Base-by-base conservation (phyloP, 1,140 invertebrate species). In the Drosophila albomicans region DNA sequence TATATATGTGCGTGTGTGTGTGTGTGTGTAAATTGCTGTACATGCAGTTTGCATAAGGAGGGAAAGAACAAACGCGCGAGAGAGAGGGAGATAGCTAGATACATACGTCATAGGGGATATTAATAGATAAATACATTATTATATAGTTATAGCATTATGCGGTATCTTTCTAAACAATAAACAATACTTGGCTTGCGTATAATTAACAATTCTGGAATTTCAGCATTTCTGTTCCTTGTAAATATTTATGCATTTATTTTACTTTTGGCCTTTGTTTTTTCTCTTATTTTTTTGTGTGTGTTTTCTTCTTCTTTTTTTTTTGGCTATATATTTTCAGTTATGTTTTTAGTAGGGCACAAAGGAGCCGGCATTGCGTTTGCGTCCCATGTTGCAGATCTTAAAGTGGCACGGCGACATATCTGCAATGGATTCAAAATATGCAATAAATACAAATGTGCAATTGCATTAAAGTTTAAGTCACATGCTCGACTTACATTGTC, bases 381-480 rank as follows among this genome's bases (percentile, higher is more conserved):
- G 91, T 11, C 91, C 91, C 84, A 92, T 91, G 70, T 92, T 91
- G 75, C 91, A 92, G 61, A 92, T 92, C 72, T 92, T 92, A 25
- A 92, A 92, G 43, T 92, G 91, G 64, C 91, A 92, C 6, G 91
- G 91, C 20, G 84, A 86, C 91, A 92, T 92, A 51, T 92, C 91
- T 92, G 41, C 2, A 35, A 20, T 1, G 20, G 16, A 38, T 1
- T 5, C 3, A 8, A 6, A 8, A 6, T 2, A 7, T 6, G 35
- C 25, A 15, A 8, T 45, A n/a, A 45, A 7, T 8, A 15, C 16
- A 28, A 46, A 16, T 5, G 11, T 20, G 7, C 32, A 32, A 32
- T 32, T 32, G 30, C 7, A 32, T 20, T 57, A 49, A 20, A 35
- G 13, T 32, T 49, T 13, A 56, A 25, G 1, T 16, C 1, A 11